Evolutionary conservation across 2,113 vertebrate species (phyloP).

Genomic region (Puffinus mauretanicus): DNA sequence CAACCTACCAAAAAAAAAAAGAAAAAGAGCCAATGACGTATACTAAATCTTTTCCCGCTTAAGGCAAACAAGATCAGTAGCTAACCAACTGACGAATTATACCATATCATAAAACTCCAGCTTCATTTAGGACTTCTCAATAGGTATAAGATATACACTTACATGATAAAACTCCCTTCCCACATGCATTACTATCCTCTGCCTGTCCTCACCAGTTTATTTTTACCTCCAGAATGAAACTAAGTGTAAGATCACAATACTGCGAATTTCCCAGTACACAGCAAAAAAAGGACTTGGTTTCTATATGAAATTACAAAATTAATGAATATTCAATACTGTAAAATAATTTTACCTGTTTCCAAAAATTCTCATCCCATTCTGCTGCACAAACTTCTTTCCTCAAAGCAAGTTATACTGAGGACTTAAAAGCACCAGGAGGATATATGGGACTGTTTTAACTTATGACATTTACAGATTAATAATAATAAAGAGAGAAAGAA

Average conservation of each 20-base stretch:
- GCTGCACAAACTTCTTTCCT: neutral
- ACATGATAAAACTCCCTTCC: neutral
- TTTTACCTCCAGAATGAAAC: neutral
- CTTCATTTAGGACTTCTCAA: neutral
- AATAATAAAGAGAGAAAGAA: neutral
- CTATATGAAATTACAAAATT: neutral
- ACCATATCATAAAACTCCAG: neutral
- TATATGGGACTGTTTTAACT: neutral
- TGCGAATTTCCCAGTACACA: neutral
- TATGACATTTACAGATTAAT: neutral
- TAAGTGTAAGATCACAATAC: neutral
- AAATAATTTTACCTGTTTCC: neutral
- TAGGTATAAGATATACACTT: neutral
- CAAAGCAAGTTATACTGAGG: neutral
- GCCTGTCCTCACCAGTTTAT: neutral
- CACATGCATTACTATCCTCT: neutral
- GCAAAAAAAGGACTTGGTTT: neutral
- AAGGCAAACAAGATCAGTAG: neutral
- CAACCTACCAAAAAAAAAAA: neutral
- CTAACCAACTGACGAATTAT: neutral
- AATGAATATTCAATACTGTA: neutral
- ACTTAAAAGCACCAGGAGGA: neutral
- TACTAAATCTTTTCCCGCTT: neutral
- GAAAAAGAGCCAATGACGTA: neutral
- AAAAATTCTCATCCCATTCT: neutral